These are phyloP conservation scores for Ophonus ardosiacus DNA, from an alignment of 2,888 invertebrate species.

Conservation along the genomic window DNA sequence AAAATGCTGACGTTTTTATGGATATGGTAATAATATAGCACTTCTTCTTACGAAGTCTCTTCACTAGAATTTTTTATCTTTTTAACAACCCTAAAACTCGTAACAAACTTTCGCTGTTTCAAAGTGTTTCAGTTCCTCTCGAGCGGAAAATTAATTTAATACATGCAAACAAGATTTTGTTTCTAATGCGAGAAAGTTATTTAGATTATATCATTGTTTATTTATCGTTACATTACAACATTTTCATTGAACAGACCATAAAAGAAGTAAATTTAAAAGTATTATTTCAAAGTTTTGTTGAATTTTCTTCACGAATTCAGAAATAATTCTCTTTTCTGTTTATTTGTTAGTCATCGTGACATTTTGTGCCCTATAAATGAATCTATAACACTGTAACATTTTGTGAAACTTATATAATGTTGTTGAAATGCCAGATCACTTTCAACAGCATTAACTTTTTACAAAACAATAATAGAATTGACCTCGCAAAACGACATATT, in stretches of 20 bases:
- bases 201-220: slow-evolving; percentile 25
- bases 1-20: slow-evolving; percentile 34
- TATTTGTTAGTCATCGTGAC: not conserved
- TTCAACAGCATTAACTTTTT: not conserved
- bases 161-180: slow-evolving; percentile 55
- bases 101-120: slow-evolving; percentile 58
- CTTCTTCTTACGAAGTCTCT: not conserved
- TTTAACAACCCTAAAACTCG: slow-evolving; percentile 51
- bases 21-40: slow-evolving; percentile 49
- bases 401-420: not conserved
- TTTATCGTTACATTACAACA: slow-evolving; percentile 14
- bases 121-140: slow-evolving; percentile 49
- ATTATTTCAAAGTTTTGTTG: too few relatives aligned
- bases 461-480: not conserved
- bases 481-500: not conserved
- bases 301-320: too few relatives aligned
- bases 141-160: slow-evolving; percentile 56
- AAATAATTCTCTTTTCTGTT: too few relatives aligned
- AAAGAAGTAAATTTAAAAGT: too few relatives aligned
- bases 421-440: not conserved
- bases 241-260: not conserved
- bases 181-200: slow-evolving; percentile 30
- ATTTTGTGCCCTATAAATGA: not conserved
- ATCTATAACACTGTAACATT: not conserved
- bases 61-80: slow-evolving; percentile 39